These are phyloP conservation scores for Psilopsiagon aymara DNA, from an alignment of 2,113 vertebrate species.

Conservation along the genomic window DNA sequence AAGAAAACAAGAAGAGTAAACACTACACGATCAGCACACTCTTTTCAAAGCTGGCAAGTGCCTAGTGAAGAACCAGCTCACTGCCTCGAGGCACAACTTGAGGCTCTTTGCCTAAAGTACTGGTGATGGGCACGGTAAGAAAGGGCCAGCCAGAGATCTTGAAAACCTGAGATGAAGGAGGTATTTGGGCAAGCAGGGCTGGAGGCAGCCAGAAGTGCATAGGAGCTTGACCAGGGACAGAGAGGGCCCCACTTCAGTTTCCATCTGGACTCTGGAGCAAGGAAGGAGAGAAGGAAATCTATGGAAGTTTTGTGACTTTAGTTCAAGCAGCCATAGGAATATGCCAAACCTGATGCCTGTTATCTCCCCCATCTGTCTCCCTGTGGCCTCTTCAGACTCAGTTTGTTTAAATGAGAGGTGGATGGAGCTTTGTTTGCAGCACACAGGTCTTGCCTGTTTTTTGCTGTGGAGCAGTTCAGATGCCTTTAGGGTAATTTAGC, in stretches of 20 bases:
- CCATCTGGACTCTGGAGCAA: background rate
- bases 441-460: background rate
- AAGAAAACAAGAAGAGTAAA: background rate
- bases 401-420: background rate
- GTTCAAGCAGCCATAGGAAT: background rate
- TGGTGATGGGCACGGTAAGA: background rate
- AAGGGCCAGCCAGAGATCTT: background rate
- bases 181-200: background rate
- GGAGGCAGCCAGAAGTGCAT: background rate
- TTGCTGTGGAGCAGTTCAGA: background rate
- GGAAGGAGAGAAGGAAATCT: background rate
- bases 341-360: background rate
- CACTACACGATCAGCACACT: background rate
- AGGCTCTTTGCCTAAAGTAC: background rate
- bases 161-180: background rate
- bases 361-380: background rate
- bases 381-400: background rate
- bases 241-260: background rate
- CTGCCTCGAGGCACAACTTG: background rate
- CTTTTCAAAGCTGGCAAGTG: background rate
- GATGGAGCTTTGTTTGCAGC: background rate
- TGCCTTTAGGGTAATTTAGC: background rate
- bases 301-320: background rate
- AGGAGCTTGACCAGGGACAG: background rate
- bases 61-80: background rate